Percentiles rank a stretch among this genome's conserved stretches.
phyloP scores from a whole-genome alignment of 2,888 invertebrate species.

The Lithosia quadra region DNA sequence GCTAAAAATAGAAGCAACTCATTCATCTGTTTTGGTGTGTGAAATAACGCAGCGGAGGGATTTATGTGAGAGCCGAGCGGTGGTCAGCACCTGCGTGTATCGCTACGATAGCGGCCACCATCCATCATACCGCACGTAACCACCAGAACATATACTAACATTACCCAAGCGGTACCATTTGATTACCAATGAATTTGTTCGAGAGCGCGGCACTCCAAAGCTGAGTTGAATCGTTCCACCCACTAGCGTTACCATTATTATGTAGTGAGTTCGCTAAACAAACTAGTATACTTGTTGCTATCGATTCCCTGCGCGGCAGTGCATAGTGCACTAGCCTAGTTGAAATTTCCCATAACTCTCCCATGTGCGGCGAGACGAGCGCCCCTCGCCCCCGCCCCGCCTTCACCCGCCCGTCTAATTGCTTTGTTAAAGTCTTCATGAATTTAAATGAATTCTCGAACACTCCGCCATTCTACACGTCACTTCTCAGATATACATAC shows the following conservation, averaged over 20 bases:
- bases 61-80: conserved; percentile 3
- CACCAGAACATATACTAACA: not conserved
- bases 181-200: not conserved
- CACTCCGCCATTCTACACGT: conserved; percentile 20
- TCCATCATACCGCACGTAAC: no score
- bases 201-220: not conserved
- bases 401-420: conserved; percentile 47
- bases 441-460: conserved; percentile 66
- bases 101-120: not conserved
- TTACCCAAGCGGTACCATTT: not conserved
- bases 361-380: not conserved
- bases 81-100: not conserved
- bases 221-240: not conserved
- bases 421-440: conserved; percentile 68
- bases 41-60: conserved; percentile 7
- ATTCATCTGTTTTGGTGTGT: conserved; percentile 31
- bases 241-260: no score
- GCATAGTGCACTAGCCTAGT: not conserved
- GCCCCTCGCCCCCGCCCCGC: not conserved
- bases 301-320: not conserved
- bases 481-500: conserved; percentile 3
- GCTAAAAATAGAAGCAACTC: conserved; percentile 29
- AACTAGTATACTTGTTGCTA: conserved; percentile 2
- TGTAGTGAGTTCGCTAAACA: not conserved
- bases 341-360: not conserved